Evolutionary conservation across 1,140 invertebrate genomes (phyloP), one percentile per base, ranked within the genome.

Genomic region (Philopotamus ludificatus): DNA sequence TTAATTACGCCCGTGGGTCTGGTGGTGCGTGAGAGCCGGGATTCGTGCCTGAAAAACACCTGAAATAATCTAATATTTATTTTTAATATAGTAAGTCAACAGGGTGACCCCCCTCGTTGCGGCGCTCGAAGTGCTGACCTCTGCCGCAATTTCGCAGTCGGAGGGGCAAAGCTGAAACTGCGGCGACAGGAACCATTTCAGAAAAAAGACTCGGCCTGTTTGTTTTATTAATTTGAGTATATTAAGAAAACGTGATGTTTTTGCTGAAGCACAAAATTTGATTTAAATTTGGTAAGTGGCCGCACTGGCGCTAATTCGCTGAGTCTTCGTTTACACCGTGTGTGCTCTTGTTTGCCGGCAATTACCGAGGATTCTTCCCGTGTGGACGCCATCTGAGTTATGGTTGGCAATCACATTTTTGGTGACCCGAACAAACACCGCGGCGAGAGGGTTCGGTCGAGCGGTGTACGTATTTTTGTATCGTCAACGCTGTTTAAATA

Each of bases 41-140:
- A 4, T 34, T 34, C 28, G 28, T 10, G 21, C 47, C 26, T n/a
- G 2, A 15, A 28, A 7, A 25, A 39, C 54, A 22, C 41, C 47
- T 41, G 50, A 45, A 49, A 60, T 39, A 60, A 68, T 65, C 67
- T 62, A 68, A 68, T 68, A 68, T 68, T 68, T 68, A 68, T 68
- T 68, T 68, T 68, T 68, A 68, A 68, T 68, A 68, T 63, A 62
- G 67, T 50, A 60, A 65, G 67, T 65, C 62, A 68, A 68, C 67
- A 68, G 12, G n/a, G 26, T 34, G 41, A 64, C 63, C 63, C 55
- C 58, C 45, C 49, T n/a, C n/a, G n/a, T n/a, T n/a, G n/a, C 34
- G 26, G 51, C 45, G 58, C 4, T 34, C 4, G 59, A 65, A 63
- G 50, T 25, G 67, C 67, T 68, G 67, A 68, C 66, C 66, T 34